Base-by-base conservation (phyloP, 2,113 vertebrate species). In the Petaurus breviceps region DNA sequence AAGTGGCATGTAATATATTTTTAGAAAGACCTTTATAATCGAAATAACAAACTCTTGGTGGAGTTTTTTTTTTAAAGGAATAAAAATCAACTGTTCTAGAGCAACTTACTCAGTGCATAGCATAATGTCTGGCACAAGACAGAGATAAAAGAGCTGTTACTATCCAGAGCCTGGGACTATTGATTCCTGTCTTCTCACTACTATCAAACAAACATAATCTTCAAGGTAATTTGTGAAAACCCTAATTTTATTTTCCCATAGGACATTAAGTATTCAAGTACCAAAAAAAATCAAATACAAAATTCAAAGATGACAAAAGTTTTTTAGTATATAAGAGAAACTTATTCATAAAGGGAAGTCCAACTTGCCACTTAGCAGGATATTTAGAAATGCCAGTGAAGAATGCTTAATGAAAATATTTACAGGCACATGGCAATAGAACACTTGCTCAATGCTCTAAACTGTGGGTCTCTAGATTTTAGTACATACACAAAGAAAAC, bases 351-450 rank as follows among this genome's bases (percentile, higher is more conserved):
- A 97, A 92, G 90, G 97, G 96, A 97, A 46, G 92, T 37, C 89
- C 51, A 95, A 54, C 37, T 37, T 97, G 25, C 57, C n/a, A 11
- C 52, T 46, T 43, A 90, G 49, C 25, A 93, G 91, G 51, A 95
- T 53, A 51, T 96, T 95, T 95, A 84, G 84, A 97, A 95, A 94
- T 91, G 12, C 37, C 37, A 94, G 93, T 95, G 61, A 90, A 93
- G 92, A 97, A 89, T 26, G 55, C 25, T 84, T 61, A 95, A 77
- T 37, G 94, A 90, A 96, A 95, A 96, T 94, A 96, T 52, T 91
- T 92, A 95, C 28, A 95, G 31, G 46, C 89, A 92, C 43, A 28
- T 89, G 24, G 93, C 46, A 43, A 93, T 50, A 96, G 94, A 68
- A 92, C 24, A 90, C 90, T 68, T 26, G 84, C 51, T 95, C 51